These are phyloP conservation scores for Crocodylus rhombifer DNA, from an alignment of 2,797 vertebrate genomes.

Conservation along the genomic window DNA sequence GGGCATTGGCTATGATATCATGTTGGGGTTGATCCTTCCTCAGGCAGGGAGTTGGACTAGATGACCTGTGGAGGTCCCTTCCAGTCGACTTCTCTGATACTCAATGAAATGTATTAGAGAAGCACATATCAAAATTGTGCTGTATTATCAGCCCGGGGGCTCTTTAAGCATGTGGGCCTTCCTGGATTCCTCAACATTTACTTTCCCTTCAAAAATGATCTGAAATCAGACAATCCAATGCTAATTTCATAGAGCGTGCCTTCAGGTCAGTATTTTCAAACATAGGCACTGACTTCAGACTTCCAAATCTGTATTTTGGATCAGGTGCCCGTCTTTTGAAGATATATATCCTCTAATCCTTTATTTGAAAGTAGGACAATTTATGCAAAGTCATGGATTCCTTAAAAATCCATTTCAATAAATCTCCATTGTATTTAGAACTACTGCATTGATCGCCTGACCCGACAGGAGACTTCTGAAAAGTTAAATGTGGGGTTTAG, in stretches of 20 bases:
- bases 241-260: fast-evolving
- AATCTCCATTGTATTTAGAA: fast-evolving
- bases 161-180: background rate
- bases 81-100: too few relatives aligned
- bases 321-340: background rate
- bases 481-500: background rate
- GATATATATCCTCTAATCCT: background rate
- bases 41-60: too few relatives aligned
- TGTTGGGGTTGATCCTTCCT: too few relatives aligned
- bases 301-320: background rate
- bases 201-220: slow-evolving; percentile 6
- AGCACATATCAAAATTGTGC: background rate
- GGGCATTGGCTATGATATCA: too few relatives aligned
- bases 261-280: fast-evolving
- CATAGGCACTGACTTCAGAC: background rate
- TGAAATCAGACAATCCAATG: background rate
- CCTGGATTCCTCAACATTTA: background rate
- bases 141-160: background rate
- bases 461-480: background rate
- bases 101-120: background rate
- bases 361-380: background rate
- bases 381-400: fast-evolving
- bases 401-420: background rate
- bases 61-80: too few relatives aligned
- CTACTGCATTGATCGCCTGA: fast-evolving